Percentiles rank a stretch among this genome's conserved stretches.
phyloP scores from a whole-genome alignment of 2,113 vertebrate genomes.

The Tragelaphus strepsiceros region DNA sequence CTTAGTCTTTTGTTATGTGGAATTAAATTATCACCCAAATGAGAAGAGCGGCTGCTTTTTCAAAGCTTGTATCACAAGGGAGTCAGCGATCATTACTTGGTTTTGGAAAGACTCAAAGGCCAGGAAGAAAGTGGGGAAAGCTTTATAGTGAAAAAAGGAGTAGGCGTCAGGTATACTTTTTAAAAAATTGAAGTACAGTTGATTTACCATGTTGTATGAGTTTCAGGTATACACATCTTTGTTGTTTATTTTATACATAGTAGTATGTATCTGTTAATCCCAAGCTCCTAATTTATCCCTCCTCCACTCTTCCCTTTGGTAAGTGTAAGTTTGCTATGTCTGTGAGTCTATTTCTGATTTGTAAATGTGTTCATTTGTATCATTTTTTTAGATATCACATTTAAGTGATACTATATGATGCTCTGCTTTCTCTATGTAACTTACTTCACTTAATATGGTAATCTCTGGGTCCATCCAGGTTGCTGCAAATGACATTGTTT shows the following conservation, averaged over 20 bases:
- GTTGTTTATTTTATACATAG: neutral
- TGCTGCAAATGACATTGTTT: neutral
- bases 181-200: neutral
- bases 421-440: neutral
- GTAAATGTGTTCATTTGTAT: neutral
- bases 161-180: neutral
- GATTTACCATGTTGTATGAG: neutral
- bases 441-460: neutral
- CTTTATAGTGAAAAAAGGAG: neutral
- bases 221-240: neutral
- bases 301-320: neutral
- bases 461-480: neutral
- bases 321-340: neutral
- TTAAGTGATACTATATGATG: neutral
- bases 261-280: neutral
- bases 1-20: neutral
- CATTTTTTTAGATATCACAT: neutral
- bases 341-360: neutral
- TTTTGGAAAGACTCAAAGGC: neutral
- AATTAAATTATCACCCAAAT: neutral
- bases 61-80: neutral
- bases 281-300: neutral
- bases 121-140: neutral
- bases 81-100: neutral
- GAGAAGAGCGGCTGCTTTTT: neutral